These are phyloP conservation scores for Centruroides sculpturatus DNA, from an alignment of 1,140 invertebrate genomes.

Conservation along the genomic window DNA sequence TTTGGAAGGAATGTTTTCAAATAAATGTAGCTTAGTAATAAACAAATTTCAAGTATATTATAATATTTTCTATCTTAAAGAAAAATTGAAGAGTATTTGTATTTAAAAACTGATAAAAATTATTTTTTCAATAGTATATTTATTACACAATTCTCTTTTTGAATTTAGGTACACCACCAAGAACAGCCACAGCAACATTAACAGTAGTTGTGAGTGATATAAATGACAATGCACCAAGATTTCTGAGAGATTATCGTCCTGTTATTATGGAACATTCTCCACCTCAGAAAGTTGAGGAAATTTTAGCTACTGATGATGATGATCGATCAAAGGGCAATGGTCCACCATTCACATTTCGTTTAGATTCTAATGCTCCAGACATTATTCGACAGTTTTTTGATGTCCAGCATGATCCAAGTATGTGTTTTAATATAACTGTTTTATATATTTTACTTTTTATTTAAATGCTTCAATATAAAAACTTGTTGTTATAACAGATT, in stretches of 20 bases:
- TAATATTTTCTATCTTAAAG: too few species aligned
- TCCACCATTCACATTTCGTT: constrained; percentile 81
- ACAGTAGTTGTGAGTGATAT: constrained; percentile 91
- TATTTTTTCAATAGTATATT: not conserved
- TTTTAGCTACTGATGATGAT: constrained; percentile 87
- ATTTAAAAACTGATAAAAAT: too few species aligned
- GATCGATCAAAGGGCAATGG: constrained; percentile 87
- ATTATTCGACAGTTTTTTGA: constrained; percentile 82
- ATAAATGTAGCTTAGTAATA: too few species aligned
- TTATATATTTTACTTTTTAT: not conserved
- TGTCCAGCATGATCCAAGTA: constrained; percentile 35
- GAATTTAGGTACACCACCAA: constrained; percentile 46
- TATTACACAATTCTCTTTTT: too few species aligned
- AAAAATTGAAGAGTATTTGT: too few species aligned
- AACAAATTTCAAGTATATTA: too few species aligned
- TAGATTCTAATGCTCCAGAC: constrained; percentile 82
- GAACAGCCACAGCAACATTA: constrained; percentile 87
- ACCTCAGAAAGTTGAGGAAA: constrained; percentile 77
- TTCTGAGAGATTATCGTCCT: constrained; percentile 67
- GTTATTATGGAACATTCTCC: constrained; percentile 79
- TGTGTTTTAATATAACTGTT: not conserved
- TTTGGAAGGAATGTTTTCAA: too few species aligned
- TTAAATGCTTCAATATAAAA: not conserved
- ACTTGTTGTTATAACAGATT: not conserved
- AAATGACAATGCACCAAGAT: constrained; percentile 63